Evolutionary conservation across 2,113 vertebrate species (phyloP).

Genomic region (Mastomys natalensis): DNA sequence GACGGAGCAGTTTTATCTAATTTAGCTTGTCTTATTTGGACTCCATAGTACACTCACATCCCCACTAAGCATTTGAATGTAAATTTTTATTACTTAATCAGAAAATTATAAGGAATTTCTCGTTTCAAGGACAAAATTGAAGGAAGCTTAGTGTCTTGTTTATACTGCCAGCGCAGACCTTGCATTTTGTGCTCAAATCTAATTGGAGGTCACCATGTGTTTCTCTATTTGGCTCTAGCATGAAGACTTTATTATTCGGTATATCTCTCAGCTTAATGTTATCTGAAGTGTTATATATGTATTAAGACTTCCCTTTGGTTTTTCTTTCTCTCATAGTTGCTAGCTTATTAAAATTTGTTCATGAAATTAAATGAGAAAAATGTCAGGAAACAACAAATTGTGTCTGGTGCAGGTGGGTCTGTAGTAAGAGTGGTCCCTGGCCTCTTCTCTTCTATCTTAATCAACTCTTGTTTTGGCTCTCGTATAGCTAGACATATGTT

Average conservation of each 20-base stretch:
- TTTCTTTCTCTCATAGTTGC: background rate
- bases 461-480: background rate
- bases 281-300: background rate
- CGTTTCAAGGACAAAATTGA: background rate
- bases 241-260: background rate
- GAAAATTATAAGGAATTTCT: conserved; percentile 31
- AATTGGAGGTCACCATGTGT: background rate
- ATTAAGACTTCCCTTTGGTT: background rate
- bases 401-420: background rate
- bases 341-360: background rate
- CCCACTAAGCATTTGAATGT: background rate
- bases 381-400: background rate
- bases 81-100: background rate
- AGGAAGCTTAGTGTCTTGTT: background rate
- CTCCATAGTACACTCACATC: background rate
- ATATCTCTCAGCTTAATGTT: background rate
- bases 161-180: background rate
- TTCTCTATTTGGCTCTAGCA: background rate
- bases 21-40: background rate
- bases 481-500: fast-evolving
- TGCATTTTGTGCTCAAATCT: background rate
- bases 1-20: background rate
- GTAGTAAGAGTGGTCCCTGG: background rate
- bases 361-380: background rate
- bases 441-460: background rate